phyloP scores from a whole-genome alignment of 1,140 invertebrate genomes.

The Apis dorsata region DNA sequence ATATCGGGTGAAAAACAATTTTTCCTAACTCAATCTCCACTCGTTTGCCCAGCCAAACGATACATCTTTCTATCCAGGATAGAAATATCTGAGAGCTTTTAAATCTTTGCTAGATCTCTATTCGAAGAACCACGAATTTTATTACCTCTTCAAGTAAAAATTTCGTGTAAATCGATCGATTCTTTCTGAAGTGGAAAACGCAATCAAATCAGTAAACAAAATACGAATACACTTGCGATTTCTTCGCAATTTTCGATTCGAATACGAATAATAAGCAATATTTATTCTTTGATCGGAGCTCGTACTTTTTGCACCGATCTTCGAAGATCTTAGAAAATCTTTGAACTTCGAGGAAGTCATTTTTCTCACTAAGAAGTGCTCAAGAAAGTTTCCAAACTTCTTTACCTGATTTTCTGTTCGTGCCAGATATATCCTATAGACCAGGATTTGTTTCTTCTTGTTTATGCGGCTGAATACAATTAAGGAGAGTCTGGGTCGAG shows the following conservation, averaged over 20 bases:
- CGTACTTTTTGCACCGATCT: neutral
- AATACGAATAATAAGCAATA: neutral
- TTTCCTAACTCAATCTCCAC: neutral
- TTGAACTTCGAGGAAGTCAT: neutral
- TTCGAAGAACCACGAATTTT: neutral
- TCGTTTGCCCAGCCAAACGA: neutral
- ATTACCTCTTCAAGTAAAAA: neutral
- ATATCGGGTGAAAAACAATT: neutral
- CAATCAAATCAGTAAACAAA: constrained; percentile 19
- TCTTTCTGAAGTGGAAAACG: neutral
- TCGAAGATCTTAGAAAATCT: rapidly evolving
- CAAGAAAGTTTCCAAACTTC: neutral
- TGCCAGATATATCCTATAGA: neutral
- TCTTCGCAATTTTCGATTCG: neutral
- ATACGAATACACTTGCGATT: neutral
- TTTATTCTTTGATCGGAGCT: constrained; percentile 2
- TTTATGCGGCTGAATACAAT: constrained; percentile 25
- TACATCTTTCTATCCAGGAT: neutral
- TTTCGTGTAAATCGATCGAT: neutral
- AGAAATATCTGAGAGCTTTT: neutral
- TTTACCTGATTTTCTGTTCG: neutral
- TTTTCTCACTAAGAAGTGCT: neutral
- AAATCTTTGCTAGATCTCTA: neutral
- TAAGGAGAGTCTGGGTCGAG: constrained; percentile 13
- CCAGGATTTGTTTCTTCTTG: constrained; percentile 19